Percentiles rank a stretch among this genome's conserved stretches.
Evolutionary conservation across 2,797 vertebrate species (phyloP).

Genomic region (Perodicticus potto): DNA sequence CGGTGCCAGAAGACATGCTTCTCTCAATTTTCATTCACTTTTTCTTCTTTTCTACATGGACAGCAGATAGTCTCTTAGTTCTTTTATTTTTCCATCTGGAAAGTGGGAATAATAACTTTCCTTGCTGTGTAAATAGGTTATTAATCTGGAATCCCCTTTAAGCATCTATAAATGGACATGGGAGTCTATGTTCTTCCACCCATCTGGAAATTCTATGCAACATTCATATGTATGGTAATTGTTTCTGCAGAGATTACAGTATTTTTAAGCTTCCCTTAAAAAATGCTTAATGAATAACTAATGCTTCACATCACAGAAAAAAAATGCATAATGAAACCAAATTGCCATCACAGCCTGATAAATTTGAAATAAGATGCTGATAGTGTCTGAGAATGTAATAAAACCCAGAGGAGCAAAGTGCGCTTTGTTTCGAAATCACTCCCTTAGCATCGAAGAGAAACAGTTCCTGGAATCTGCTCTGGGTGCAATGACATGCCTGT

Average conservation of each 20-base stretch:
- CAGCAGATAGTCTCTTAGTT: neutral
- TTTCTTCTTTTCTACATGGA: neutral
- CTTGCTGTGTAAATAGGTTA: neutral
- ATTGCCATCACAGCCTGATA: slow-evolving; percentile 54
- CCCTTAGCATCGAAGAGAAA: slow-evolving; percentile 58
- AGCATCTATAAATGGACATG: neutral
- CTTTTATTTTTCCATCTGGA: neutral
- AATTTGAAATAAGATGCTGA: slow-evolving; percentile 78
- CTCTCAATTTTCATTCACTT: neutral
- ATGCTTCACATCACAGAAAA: neutral
- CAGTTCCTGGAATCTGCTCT: slow-evolving; percentile 38
- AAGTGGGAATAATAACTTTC: neutral
- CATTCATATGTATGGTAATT: neutral
- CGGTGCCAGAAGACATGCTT: rapidly evolving
- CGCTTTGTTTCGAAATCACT: slow-evolving; percentile 63
- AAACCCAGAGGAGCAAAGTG: slow-evolving; percentile 51
- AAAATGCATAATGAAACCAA: neutral
- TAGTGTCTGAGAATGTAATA: slow-evolving; percentile 54
- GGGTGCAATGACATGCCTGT: neutral
- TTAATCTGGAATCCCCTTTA: neutral
- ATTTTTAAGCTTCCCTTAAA: neutral
- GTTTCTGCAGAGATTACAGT: neutral
- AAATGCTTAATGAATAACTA: neutral
- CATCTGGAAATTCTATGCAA: neutral
- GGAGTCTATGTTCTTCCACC: neutral